Evolutionary conservation across 30 jellyfish, hydroid and myxozoan genomes (phyloP).

Genomic region (Aurelia coerulea): DNA sequence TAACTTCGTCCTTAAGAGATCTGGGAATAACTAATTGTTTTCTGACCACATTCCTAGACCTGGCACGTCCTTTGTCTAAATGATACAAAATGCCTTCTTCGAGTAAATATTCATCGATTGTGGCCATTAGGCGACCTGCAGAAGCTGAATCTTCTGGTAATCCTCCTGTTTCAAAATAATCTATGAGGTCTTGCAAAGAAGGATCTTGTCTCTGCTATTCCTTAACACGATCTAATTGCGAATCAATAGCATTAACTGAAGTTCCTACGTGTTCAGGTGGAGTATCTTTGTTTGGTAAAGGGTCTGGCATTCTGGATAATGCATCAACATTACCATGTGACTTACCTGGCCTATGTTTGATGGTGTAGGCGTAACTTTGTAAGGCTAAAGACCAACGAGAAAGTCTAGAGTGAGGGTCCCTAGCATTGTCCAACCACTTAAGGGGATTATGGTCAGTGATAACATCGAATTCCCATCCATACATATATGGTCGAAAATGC

Average conservation of each 20-base stretch:
- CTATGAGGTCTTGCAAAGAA: slow-evolving; percentile 11
- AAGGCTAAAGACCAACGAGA: slow-evolving; percentile 62
- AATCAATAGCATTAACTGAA: slow-evolving; percentile 20
- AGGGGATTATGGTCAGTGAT: slow-evolving; percentile 62
- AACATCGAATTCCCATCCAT: slow-evolving; percentile 46
- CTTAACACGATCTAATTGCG: slow-evolving; percentile 15
- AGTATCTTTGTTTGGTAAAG: neutral
- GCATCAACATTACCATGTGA: slow-evolving; percentile 59
- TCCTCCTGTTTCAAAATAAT: neutral
- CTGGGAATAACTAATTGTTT: slow-evolving; percentile 59
- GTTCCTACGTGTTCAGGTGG: neutral
- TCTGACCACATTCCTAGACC: slow-evolving; percentile 19
- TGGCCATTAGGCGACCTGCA: slow-evolving; percentile 60
- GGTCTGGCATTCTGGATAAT: slow-evolving; percentile 50
- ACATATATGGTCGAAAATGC: slow-evolving; percentile 59
- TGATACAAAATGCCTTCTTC: slow-evolving; percentile 66
- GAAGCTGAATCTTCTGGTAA: neutral
- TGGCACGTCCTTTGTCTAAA: slow-evolving; percentile 32
- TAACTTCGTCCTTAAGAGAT: slow-evolving; percentile 61
- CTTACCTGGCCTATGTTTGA: slow-evolving; percentile 62
- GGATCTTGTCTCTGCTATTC: slow-evolving; percentile 34
- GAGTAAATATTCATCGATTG: slow-evolving; percentile 37
- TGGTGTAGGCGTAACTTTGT: slow-evolving; percentile 35
- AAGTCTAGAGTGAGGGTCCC: slow-evolving; percentile 54
- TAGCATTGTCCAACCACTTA: slow-evolving; percentile 53